phyloP scores from a whole-genome alignment of 2,113 vertebrate species.

The Noctilio leporinus region DNA sequence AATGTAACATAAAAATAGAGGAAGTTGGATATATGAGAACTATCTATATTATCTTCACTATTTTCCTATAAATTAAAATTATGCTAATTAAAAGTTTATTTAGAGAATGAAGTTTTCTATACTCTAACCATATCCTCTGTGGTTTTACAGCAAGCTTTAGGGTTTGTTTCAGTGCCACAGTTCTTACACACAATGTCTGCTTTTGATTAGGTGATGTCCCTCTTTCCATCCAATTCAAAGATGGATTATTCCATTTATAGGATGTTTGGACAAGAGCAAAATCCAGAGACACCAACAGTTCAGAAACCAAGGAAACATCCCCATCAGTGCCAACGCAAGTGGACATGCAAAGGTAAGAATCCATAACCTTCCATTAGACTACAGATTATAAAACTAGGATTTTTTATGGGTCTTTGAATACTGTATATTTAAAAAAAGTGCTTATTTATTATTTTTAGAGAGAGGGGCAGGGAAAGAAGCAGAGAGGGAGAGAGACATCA shows the following conservation, averaged over 20 bases:
- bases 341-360: neutral
- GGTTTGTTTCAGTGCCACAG: neutral
- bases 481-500: too few species aligned
- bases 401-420: neutral
- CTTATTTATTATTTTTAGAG: too few species aligned
- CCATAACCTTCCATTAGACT: neutral
- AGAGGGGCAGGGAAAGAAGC: too few species aligned
- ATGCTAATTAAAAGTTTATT: neutral
- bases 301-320: neutral
- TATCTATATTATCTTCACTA: neutral
- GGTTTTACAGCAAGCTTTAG: neutral
- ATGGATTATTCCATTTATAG: constrained; percentile 25
- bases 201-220: neutral
- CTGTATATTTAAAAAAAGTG: neutral
- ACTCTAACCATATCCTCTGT: constrained; percentile 25
- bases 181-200: neutral
- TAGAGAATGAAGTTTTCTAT: neutral
- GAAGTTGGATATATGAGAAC: neutral
- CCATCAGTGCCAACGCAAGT: neutral
- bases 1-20: neutral
- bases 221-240: neutral
- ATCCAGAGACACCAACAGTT: neutral
- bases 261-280: neutral
- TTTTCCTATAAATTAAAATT: neutral
- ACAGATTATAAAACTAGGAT: neutral